Conservation (phyloP, 1,140 invertebrate genomes). For the Anagrus nilaparvatae region DNA sequence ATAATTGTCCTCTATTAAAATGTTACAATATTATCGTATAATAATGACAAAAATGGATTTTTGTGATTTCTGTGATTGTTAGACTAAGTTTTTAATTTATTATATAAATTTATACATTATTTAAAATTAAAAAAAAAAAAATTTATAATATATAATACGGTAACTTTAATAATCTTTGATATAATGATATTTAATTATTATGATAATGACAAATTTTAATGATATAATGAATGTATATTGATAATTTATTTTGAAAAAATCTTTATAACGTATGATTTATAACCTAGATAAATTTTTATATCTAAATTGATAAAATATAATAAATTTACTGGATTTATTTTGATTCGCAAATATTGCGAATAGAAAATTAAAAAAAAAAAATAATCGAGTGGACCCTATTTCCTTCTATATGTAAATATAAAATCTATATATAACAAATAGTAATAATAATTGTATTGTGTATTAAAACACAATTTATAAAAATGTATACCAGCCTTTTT, state of each 20-base stretch:
- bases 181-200: slow-evolving; percentile 12
- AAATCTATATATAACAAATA: slow-evolving; percentile 7
- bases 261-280: not conserved
- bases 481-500: slow-evolving; percentile 11
- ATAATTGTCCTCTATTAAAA: slow-evolving; percentile 26
- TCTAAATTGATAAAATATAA: slow-evolving; percentile 6
- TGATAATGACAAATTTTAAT: slow-evolving; percentile 10
- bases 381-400: slow-evolving; percentile 16
- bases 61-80: slow-evolving; percentile 14
- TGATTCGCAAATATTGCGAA: slow-evolving; percentile 15
- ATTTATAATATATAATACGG: slow-evolving; percentile 15
- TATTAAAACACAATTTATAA: slow-evolving; percentile 11
- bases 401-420: slow-evolving; percentile 14
- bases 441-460: slow-evolving; percentile 13
- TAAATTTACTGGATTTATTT: slow-evolving; percentile 11
- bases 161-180: slow-evolving; percentile 18
- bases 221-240: no score
- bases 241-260: slow-evolving; percentile 8
- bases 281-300: slow-evolving; percentile 12
- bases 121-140: slow-evolving; percentile 14
- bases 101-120: no score
- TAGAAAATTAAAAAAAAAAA: slow-evolving; percentile 13
- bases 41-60: slow-evolving; percentile 18
- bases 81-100: slow-evolving; percentile 9
- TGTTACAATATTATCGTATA: slow-evolving; percentile 22